Conservation (phyloP, 2,888 invertebrate species). For the Herminia tarsipennalis region DNA sequence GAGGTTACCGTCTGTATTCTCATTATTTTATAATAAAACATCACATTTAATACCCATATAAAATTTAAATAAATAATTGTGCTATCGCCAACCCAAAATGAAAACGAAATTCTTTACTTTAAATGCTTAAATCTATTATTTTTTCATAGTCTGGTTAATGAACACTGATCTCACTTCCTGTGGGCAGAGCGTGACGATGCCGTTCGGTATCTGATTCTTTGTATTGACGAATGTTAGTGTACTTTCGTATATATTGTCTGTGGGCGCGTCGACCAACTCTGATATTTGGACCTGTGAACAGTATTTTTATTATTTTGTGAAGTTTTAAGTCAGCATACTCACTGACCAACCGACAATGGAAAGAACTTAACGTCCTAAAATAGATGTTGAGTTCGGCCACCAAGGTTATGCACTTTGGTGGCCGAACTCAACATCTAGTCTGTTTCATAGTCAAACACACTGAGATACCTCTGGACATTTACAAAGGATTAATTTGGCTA, state of each 20-base stretch:
- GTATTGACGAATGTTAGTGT: slow-evolving; percentile 81
- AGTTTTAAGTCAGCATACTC: too few relatives aligned
- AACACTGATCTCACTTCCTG: slow-evolving; percentile 86
- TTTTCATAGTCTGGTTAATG: slow-evolving; percentile 64
- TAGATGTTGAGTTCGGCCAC: too few relatives aligned
- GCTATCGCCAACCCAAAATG: background rate
- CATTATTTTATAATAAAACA: too few relatives aligned
- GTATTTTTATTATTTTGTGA: background rate
- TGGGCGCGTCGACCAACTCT: slow-evolving; percentile 71
- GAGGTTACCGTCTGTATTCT: too few relatives aligned
- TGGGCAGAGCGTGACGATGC: slow-evolving; percentile 78
- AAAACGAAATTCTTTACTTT: background rate
- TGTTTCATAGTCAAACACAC: too few relatives aligned
- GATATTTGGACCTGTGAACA: slow-evolving; percentile 80
- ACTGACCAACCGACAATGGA: too few relatives aligned
- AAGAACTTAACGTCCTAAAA: too few relatives aligned
- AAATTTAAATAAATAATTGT: slow-evolving; percentile 5
- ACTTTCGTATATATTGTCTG: slow-evolving; percentile 72
- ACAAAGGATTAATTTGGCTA: too few relatives aligned
- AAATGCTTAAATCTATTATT: slow-evolving; percentile 34
- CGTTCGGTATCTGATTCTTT: slow-evolving; percentile 53
- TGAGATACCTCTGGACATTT: too few relatives aligned
- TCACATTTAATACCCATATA: slow-evolving; percentile 8
- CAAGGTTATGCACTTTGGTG: too few relatives aligned
- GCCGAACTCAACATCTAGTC: too few relatives aligned